Evolutionary conservation across 2,113 vertebrate genomes (phyloP).

Genomic region (Plestiodon gilberti): DNA sequence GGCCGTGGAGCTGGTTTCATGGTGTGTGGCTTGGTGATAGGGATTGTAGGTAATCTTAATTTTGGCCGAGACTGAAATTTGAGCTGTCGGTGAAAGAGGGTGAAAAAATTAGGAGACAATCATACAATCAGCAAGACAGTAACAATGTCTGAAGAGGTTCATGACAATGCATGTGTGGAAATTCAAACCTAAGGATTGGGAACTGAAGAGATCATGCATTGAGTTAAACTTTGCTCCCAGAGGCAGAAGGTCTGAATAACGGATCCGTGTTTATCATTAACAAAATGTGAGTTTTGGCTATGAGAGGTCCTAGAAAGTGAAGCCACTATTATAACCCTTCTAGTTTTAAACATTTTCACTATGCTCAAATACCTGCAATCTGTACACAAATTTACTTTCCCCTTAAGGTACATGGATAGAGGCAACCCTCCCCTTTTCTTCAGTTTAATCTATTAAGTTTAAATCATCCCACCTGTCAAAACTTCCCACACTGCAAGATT

Average conservation of each 20-base stretch:
- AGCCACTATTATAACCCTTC: not conserved
- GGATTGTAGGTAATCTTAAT: conserved; percentile 81
- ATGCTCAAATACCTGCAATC: not conserved
- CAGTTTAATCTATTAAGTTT: not conserved
- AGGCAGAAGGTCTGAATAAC: not conserved
- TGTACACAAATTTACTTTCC: not conserved
- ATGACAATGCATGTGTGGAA: not conserved
- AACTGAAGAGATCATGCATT: not conserved
- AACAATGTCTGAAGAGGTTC: not conserved
- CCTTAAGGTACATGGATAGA: not conserved
- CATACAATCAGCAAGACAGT: fast-evolving
- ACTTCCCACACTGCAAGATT: not conserved
- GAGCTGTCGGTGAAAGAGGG: conserved; percentile 65
- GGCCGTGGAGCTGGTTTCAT: conserved; percentile 84
- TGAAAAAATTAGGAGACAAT: fast-evolving
- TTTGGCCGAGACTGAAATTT: conserved; percentile 79
- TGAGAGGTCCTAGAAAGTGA: not conserved
- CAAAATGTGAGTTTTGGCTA: not conserved
- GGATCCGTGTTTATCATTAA: not conserved
- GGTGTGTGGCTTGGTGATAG: conserved; percentile 84
- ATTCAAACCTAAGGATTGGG: not conserved
- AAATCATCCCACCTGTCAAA: not conserved
- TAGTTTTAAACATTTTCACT: not conserved
- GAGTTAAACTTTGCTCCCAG: not conserved
- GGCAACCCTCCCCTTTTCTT: not conserved